phyloP scores from a whole-genome alignment of 2,888 invertebrate genomes.

The Lucinisca nassula region DNA sequence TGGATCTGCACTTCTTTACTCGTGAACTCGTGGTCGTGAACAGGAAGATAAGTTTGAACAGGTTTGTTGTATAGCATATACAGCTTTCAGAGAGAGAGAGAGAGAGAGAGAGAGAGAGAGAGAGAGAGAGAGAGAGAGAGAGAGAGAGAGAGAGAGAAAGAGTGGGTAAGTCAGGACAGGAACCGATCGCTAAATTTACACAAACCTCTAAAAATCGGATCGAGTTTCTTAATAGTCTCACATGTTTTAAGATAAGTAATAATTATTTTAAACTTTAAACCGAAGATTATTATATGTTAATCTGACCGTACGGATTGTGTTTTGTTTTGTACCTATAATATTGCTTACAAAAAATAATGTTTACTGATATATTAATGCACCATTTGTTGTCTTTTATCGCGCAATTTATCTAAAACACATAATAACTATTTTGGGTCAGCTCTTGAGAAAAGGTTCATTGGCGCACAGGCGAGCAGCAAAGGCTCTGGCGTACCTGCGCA shows the following conservation, averaged over 20 bases:
- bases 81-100: not conserved
- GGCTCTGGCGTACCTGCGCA: too few species aligned
- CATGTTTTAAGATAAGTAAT: not conserved
- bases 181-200: too few species aligned
- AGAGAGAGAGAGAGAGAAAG: conserved; percentile 9
- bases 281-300: not conserved
- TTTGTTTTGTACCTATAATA: not conserved
- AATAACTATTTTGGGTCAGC: too few species aligned
- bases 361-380: not conserved
- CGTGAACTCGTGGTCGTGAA: too few species aligned
- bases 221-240: too few species aligned
- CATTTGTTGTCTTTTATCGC: not conserved
- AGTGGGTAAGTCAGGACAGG: too few species aligned
- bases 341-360: not conserved
- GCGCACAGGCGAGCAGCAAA: too few species aligned
- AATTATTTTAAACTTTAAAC: not conserved
- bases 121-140: conserved; percentile 6
- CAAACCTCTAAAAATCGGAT: too few species aligned
- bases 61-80: too few species aligned
- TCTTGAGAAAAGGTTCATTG: too few species aligned
- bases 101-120: not conserved
- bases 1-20: too few species aligned
- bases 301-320: not conserved
- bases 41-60: too few species aligned
- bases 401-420: conserved; percentile 8